Evolutionary conservation across 1,140 invertebrate species (phyloP).

Genomic region (Camponotus vicinus): DNA sequence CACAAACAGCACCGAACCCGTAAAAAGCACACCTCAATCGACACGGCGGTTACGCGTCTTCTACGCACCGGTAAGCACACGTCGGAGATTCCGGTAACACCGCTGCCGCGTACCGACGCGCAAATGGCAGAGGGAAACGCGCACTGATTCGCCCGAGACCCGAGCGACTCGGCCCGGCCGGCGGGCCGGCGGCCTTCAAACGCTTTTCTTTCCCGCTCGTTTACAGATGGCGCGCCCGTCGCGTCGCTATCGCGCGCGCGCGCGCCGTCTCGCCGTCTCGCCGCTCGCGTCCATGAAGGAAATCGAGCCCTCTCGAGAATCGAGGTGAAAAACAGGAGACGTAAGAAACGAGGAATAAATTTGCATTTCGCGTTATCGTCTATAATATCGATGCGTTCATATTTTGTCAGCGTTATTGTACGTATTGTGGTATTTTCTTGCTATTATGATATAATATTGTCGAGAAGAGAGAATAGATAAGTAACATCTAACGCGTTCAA

Average conservation of each 20-base stretch:
- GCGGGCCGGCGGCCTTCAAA: slow-evolving; percentile 85
- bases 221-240: slow-evolving; percentile 80
- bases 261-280: background rate
- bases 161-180: slow-evolving; percentile 79
- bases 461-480: background rate
- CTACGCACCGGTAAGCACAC: slow-evolving; percentile 75
- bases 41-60: slow-evolving; percentile 62
- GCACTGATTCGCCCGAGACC: slow-evolving; percentile 81
- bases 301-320: background rate
- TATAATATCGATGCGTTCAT: no score
- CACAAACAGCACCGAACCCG: slow-evolving; percentile 45
- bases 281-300: background rate
- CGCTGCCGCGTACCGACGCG: slow-evolving; percentile 82
- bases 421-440: no score
- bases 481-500: background rate
- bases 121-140: slow-evolving; percentile 83
- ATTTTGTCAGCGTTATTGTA: no score
- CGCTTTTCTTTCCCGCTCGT: slow-evolving; percentile 83
- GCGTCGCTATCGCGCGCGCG: slow-evolving; percentile 5
- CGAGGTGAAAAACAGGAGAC: no score
- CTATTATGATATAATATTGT: background rate
- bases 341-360: background rate
- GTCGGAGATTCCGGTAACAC: slow-evolving; percentile 78
- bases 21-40: slow-evolving; percentile 45
- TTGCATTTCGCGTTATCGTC: no score